These are phyloP conservation scores for Bombycilla garrulus DNA, from an alignment of 2,113 vertebrate genomes.

Conservation along the genomic window DNA sequence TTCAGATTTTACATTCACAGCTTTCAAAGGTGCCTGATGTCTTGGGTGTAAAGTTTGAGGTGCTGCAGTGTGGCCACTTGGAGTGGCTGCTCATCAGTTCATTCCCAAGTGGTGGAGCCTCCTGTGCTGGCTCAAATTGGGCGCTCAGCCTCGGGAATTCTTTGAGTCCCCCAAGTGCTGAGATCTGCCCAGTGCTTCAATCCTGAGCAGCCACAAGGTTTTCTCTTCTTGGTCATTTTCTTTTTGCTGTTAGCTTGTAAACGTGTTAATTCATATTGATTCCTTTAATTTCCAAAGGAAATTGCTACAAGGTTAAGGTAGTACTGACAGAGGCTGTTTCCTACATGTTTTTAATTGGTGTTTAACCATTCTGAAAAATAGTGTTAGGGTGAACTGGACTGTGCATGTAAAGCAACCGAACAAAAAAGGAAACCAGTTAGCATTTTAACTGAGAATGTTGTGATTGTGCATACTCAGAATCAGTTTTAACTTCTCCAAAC, in stretches of 20 bases:
- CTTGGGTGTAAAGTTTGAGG: neutral
- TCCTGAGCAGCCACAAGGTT: accelerated
- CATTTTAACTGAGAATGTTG: neutral
- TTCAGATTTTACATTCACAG: neutral
- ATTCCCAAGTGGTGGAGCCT: neutral
- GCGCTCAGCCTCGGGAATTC: accelerated
- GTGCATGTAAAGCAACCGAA: neutral
- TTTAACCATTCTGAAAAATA: neutral
- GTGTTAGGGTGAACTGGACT: neutral
- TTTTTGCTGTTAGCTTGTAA: neutral
- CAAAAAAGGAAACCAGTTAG: neutral
- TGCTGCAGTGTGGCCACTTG: neutral
- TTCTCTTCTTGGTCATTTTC: neutral
- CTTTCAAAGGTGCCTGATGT: neutral
- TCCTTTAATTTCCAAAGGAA: constrained; percentile 2
- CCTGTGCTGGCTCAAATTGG: neutral
- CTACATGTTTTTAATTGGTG: neutral
- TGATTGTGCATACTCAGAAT: neutral
- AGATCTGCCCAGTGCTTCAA: neutral
- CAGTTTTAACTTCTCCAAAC: neutral
- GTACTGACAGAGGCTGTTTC: neutral
- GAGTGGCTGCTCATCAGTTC: neutral
- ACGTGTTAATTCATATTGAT: neutral
- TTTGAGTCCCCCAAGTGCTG: neutral
- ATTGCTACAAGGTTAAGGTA: neutral